Evolutionary conservation across 64 coral and sea anemone species (phyloP), one percentile per base, ranked within the genome.

Genomic region (Montipora capricornis): DNA sequence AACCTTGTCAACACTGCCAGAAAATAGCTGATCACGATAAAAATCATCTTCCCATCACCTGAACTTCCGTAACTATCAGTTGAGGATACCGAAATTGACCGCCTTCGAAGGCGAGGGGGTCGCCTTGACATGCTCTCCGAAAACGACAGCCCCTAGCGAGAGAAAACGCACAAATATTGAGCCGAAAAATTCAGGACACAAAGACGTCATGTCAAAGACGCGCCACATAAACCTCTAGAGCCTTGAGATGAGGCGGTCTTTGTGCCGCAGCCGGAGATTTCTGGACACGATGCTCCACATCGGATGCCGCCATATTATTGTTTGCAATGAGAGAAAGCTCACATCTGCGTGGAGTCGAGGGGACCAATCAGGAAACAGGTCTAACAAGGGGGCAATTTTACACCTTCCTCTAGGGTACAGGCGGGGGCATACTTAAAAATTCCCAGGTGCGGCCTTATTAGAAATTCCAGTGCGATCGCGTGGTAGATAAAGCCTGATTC

Each of bases 41-140:
- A 47, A 10, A 78, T 52, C 7, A 79, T 51, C 15, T 68, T 81
- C 29, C 75, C 68, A 89, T 94, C 95, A 99, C 98, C 98, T 99
- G 98, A 96, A 79, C 98, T 99, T 19, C 92, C 96, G 89, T 99
- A 99, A 85, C 98, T 99, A 92, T 99, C 98, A 49, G 95, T 96
- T 2, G 98, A 99, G 53, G 98, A 99, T 15, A 99, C 98, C 91
- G 98, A 99, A 90, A 99, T 99, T 51, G 98, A 96, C 75, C 98
- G 98, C 80, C 95, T 95, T 94, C 98, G 92, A 92, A 96, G 95
- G 66, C 98, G 92, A 92, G 98, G 98, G 49, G 95, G 98, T 71
- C 98, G 83, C 77, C 98, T 96, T 90, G 98, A 99, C 98, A 99
- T 99, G 89, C 98, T 99, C 73, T 99, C 98, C 17, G 98, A 99